A percentile compares a stretch with the other conserved stretches of the same genome.
Conservation (phyloP, 2,113 vertebrate species). For the Phodopus roborovskii region DNA sequence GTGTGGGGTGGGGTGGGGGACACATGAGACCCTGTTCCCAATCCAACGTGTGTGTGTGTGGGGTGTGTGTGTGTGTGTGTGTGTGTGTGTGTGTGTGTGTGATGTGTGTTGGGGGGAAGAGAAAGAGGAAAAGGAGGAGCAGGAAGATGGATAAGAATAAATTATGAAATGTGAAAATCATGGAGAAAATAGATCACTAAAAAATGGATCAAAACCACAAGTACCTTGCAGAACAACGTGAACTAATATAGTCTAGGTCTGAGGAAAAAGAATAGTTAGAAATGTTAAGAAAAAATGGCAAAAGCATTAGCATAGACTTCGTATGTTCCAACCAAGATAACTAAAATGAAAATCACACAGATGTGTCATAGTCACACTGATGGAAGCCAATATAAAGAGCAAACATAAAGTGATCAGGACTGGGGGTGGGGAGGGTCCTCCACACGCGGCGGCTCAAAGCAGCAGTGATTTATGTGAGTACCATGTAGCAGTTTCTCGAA, state of each 20-base stretch:
- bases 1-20: too few relatives aligned
- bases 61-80: not conserved
- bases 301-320: not conserved
- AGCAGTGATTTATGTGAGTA: not conserved
- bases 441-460: not conserved
- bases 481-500: not conserved
- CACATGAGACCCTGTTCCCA: not conserved
- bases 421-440: not conserved
- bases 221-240: not conserved
- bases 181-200: not conserved
- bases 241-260: not conserved
- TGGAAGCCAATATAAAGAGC: not conserved
- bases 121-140: not conserved
- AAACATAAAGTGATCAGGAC: not conserved
- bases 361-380: not conserved
- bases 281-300: not conserved
- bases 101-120: not conserved
- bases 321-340: not conserved
- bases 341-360: not conserved
- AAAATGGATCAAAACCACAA: constrained; percentile 4
- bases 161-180: not conserved
- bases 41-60: too few relatives aligned
- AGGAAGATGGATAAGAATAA: not conserved
- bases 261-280: not conserved
- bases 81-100: not conserved